Percentiles rank a stretch among this genome's conserved stretches.
These are phyloP conservation scores for Nemapogon koenigi DNA, from an alignment of 2,888 invertebrate genomes.

Conservation along the genomic window DNA sequence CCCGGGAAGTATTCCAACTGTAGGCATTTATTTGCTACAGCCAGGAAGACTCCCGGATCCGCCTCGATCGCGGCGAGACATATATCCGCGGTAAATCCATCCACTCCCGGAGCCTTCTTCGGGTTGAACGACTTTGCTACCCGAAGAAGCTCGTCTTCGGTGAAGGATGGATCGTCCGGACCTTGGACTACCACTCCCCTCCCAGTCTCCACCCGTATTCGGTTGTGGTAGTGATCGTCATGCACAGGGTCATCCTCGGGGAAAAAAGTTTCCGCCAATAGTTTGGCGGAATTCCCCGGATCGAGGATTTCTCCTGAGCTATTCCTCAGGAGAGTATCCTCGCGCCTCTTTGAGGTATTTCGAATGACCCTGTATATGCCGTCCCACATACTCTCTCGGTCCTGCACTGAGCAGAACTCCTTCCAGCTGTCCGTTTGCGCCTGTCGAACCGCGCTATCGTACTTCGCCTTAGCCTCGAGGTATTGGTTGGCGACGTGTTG, in stretches of 20 bases:
- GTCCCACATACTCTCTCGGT: conserved; percentile 4
- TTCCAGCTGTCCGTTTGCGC: conserved; percentile 1
- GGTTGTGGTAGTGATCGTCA: conserved; percentile 7
- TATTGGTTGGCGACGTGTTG: neutral
- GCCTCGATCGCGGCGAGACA: neutral
- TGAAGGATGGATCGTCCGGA: too few relatives aligned
- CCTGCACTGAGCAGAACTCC: neutral
- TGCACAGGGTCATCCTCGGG: conserved; percentile 12
- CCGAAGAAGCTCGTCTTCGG: too few relatives aligned
- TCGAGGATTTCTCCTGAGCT: conserved; percentile 9
- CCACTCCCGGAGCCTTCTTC: neutral
- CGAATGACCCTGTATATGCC: conserved; percentile 6
- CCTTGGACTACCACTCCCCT: neutral
- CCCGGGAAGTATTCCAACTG: too few relatives aligned
- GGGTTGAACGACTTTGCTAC: neutral
- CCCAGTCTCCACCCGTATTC: neutral
- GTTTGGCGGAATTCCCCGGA: conserved; percentile 14
- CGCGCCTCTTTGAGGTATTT: conserved; percentile 9
- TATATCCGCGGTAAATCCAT: conserved; percentile 1
- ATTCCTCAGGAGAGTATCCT: conserved; percentile 4
- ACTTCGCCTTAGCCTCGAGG: neutral
- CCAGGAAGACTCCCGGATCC: conserved; percentile 5
- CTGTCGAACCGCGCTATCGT: neutral
- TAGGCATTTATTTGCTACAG: conserved; percentile 14
- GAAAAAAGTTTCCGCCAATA: conserved; percentile 17